A percentile compares a stretch with the other conserved stretches of the same genome.
Conservation (phyloP, 1,140 invertebrate genomes). For the Cylas formicarius region DNA sequence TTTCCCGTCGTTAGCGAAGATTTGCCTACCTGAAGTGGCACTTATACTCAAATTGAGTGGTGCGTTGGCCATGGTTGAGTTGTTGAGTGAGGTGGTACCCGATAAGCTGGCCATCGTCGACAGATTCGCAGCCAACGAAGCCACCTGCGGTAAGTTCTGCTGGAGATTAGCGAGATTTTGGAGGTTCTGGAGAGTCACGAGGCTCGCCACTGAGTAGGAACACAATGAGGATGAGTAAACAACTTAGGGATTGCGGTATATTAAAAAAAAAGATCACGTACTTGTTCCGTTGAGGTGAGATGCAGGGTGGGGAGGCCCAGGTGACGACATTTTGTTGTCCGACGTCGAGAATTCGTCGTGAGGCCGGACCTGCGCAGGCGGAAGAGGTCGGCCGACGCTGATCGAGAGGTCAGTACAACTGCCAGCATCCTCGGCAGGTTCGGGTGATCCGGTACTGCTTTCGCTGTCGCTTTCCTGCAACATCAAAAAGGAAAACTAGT, state of each 20-base stretch:
- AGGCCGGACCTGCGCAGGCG: conserved; percentile 27
- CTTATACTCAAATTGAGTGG: conserved; percentile 74
- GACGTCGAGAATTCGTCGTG: conserved; percentile 9
- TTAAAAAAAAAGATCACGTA: conserved; percentile 38
- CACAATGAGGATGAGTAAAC: neutral
- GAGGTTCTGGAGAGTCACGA: conserved; percentile 68
- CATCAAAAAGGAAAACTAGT: conserved; percentile 36
- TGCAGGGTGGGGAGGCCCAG: conserved; percentile 12
- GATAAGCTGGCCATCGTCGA: conserved; percentile 59
- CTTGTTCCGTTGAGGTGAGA: conserved; percentile 67
- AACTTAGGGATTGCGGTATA: no score
- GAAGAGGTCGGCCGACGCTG: conserved; percentile 11
- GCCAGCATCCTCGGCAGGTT: conserved; percentile 47
- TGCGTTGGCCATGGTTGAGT: conserved; percentile 52
- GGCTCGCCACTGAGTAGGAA: conserved; percentile 59
- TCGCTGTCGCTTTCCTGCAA: conserved; percentile 60
- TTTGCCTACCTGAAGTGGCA: conserved; percentile 46
- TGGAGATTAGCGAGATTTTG: conserved; percentile 65
- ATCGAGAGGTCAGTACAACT: conserved; percentile 42
- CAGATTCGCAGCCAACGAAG: conserved; percentile 60
- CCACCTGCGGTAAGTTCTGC: conserved; percentile 59
- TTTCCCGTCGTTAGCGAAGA: no score
- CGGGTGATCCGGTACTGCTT: conserved; percentile 57
- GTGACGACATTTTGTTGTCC: conserved; percentile 12
- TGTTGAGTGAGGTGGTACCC: neutral